These are phyloP conservation scores for Nothocercus nigrocapillus DNA, from an alignment of 2,113 vertebrate species.

Conservation along the genomic window DNA sequence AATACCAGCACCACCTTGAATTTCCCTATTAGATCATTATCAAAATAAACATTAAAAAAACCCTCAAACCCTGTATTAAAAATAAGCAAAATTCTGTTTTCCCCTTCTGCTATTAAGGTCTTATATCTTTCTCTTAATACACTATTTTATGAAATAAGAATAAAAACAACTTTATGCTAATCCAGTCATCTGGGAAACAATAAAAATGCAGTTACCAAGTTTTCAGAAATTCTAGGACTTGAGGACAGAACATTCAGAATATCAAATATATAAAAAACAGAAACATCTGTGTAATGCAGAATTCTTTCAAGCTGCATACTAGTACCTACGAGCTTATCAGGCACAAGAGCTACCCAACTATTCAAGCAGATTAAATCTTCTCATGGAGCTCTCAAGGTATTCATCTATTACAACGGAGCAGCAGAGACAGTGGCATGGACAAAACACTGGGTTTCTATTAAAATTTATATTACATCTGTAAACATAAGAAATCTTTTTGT, in stretches of 20 bases:
- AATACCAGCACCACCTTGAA: neutral
- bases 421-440: neutral
- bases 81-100: neutral
- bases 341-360: neutral
- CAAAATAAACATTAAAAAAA: neutral
- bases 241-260: neutral
- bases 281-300: neutral
- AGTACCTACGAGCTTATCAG: neutral
- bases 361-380: neutral
- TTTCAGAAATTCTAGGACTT: neutral
- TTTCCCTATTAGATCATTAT: neutral
- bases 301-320: neutral
- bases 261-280: neutral
- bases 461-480: neutral
- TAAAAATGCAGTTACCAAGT: neutral
- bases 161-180: neutral
- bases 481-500: neutral
- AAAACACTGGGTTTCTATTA: neutral
- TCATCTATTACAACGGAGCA: neutral
- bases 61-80: neutral
- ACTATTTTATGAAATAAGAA: neutral
- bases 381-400: neutral
- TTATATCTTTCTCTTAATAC: neutral
- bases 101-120: neutral
- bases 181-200: neutral